phyloP scores from a whole-genome alignment of 2,888 invertebrate species.

The Sicus ferrugineus region DNA sequence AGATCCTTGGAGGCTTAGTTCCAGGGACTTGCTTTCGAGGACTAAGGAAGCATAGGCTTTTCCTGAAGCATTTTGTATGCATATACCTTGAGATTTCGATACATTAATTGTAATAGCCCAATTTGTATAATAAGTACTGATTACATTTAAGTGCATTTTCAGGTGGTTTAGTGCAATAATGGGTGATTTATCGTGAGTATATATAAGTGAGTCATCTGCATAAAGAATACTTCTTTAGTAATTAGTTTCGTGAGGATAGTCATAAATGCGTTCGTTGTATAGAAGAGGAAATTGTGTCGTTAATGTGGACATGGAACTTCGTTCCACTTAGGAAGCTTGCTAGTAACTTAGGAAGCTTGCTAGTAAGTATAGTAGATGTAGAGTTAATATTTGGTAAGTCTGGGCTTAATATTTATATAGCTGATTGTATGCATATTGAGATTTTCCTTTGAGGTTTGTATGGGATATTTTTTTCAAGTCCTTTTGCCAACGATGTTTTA shows the following conservation, averaged over 20 bases:
- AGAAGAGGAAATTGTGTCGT: not conserved
- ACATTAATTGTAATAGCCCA: not conserved
- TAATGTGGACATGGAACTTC: not conserved
- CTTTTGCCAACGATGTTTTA: not conserved
- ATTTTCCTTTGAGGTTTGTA: not conserved
- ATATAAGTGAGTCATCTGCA: conserved; percentile 1
- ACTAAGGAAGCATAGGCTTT: not conserved
- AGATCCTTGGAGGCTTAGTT: not conserved
- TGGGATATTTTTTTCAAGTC: not conserved
- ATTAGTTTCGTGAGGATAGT: conserved; percentile 1
- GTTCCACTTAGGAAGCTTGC: not conserved
- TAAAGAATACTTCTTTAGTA: conserved; percentile 5
- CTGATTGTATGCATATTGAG: not conserved
- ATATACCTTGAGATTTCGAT: not conserved
- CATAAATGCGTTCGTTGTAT: not conserved
- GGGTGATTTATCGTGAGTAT: not conserved
- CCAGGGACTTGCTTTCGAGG: not conserved
- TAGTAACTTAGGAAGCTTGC: not conserved
- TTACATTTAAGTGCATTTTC: not conserved
- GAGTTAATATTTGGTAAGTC: not conserved
- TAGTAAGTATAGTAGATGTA: not conserved
- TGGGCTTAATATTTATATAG: not conserved
- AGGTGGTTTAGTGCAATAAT: not conserved
- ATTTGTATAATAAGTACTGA: not conserved
- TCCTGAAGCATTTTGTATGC: not conserved